Base-by-base conservation (phyloP, 2,888 invertebrate species). In the Clusia tigrina region DNA sequence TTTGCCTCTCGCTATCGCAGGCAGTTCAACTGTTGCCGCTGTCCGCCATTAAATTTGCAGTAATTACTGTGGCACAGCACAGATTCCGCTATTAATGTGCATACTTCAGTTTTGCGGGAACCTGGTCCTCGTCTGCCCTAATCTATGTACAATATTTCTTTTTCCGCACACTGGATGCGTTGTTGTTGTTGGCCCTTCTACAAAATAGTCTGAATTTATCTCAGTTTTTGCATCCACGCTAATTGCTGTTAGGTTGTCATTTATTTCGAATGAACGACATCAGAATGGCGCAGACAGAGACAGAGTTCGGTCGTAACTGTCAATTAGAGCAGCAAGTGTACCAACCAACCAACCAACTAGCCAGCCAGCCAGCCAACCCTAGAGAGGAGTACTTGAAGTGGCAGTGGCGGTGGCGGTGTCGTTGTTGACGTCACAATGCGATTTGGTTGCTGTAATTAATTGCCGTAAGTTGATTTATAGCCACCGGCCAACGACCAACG, bases 391-490 rank as follows among this genome's bases (percentile, higher is more conserved):
- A 9, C 32, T 12, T 25, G 20, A 15, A 38, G 20, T 55, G 32
- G 37, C n/a, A 9, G 22, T 38, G 17, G 24, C 26, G 54, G 2
- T n/a, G 25, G 15, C 17, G 3, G 12, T 10, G 55, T 56, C 37
- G 42, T 24, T 42, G 24, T n/a, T 53, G 54, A 51, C 55, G 60
- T 60, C 58, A 58, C 37, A 52, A 23, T 37, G 51, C 52, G 24
- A 58, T n/a, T n/a, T n/a, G n/a, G 17, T 20, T 22, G 22, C 22
- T 58, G 58, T 52, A 51, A 60, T 60, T 60, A 54, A 60, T 55
- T 60, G 60, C 55, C 51, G 37, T 51, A 51, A 24, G 55, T 37
- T 60, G 60, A 60, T 60, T 60, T 54, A 60, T 60, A 37, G 54
- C 22, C 15, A 60, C 54, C 54, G 55, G 32, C 42, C 54, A 54